phyloP scores from a whole-genome alignment of 2,113 vertebrate genomes.

The Balaeniceps rex region DNA sequence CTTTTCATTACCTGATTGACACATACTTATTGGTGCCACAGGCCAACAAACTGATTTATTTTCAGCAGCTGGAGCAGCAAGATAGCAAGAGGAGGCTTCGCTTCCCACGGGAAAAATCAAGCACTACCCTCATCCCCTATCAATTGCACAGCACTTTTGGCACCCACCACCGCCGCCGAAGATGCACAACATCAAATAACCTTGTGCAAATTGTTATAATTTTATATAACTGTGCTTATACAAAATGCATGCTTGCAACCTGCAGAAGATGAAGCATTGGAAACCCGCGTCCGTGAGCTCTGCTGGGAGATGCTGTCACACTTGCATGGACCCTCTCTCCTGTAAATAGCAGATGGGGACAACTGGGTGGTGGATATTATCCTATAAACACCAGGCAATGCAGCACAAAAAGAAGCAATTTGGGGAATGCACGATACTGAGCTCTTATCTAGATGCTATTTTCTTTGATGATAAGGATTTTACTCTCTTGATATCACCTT shows the following conservation, averaged over 20 bases:
- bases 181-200: fast-evolving
- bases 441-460: neutral
- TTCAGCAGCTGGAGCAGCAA: neutral
- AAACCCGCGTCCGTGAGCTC: fast-evolving
- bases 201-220: too few relatives aligned
- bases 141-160: neutral
- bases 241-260: neutral
- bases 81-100: neutral
- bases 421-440: fast-evolving
- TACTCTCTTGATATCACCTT: neutral
- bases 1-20: neutral
- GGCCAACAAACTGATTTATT: neutral
- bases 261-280: neutral
- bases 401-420: neutral
- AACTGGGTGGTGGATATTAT: neutral
- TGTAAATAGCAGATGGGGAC: neutral
- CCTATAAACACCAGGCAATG: neutral
- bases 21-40: neutral
- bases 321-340: too few relatives aligned
- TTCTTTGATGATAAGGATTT: neutral
- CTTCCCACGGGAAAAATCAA: neutral
- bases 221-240: neutral
- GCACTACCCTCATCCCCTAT: too few relatives aligned
- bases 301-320: neutral
- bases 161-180: neutral